A percentile compares a stretch with the other conserved stretches of the same genome.
Conservation (phyloP, 2,113 vertebrate genomes). For the Dicrurus megarhynchus region DNA sequence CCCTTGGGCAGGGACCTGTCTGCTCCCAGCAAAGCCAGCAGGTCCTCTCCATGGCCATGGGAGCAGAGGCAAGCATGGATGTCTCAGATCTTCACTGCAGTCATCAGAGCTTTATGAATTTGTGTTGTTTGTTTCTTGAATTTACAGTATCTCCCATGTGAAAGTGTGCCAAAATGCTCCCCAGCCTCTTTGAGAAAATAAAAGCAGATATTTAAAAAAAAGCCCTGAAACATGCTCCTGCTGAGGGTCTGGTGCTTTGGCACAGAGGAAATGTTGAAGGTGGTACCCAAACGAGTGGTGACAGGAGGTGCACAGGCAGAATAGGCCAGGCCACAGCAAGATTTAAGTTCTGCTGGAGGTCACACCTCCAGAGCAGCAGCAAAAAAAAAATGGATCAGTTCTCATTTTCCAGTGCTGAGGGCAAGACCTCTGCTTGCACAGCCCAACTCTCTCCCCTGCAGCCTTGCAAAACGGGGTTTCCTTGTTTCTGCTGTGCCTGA, state of each 20-base stretch:
- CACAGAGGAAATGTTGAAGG: neutral
- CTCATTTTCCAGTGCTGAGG: neutral
- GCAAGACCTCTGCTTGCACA: neutral
- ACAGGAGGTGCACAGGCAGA: neutral
- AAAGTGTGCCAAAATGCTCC: neutral
- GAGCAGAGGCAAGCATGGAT: neutral
- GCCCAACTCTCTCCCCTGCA: neutral
- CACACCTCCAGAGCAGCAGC: neutral
- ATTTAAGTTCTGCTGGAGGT: neutral
- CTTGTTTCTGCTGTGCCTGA: neutral
- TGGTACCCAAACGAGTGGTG: neutral
- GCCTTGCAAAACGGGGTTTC: neutral
- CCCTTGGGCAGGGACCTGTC: neutral
- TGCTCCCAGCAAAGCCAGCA: neutral
- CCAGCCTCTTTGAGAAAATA: neutral
- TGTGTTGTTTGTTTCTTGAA: neutral
- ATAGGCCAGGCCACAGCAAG: neutral
- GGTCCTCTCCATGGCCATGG: accelerated
- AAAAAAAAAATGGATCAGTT: accelerated
- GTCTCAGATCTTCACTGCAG: neutral
- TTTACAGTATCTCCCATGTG: neutral
- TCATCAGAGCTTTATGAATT: neutral
- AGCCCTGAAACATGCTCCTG: accelerated
- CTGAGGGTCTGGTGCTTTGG: neutral
- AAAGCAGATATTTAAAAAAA: neutral